Percentiles rank a stretch among this genome's conserved stretches.
Evolutionary conservation across 2,888 invertebrate genomes (phyloP).

Genomic region (Mythimna pallens): DNA sequence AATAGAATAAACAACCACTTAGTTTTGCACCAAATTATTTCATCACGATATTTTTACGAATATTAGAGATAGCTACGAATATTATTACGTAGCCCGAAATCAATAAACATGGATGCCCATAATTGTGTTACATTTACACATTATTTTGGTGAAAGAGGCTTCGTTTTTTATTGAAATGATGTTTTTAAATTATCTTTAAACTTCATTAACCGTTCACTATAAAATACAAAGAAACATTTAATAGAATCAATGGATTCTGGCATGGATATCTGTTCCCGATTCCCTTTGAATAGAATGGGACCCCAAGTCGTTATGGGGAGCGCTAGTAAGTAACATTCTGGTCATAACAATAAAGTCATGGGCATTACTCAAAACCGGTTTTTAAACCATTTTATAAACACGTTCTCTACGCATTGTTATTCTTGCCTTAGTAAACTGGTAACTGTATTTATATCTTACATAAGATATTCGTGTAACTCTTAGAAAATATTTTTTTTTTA

Average conservation of each 20-base stretch:
- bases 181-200: neutral
- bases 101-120: neutral
- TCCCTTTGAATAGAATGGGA: neutral
- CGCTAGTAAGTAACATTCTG: neutral
- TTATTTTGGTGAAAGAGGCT: neutral
- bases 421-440: neutral
- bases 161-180: neutral
- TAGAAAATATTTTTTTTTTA: neutral
- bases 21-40: neutral
- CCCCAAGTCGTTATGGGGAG: neutral
- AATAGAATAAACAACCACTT: neutral
- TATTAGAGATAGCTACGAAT: neutral
- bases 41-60: neutral
- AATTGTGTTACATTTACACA: neutral
- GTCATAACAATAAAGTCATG: neutral
- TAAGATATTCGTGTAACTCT: neutral
- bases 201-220: neutral
- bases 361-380: constrained; percentile 17
- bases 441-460: neutral
- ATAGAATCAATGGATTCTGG: neutral
- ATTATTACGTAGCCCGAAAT: neutral
- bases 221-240: neutral
- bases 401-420: constrained; percentile 13
- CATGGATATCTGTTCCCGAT: neutral
- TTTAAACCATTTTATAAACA: neutral